phyloP scores from a whole-genome alignment of 2,797 vertebrate genomes.

The Meriones psammophilus region DNA sequence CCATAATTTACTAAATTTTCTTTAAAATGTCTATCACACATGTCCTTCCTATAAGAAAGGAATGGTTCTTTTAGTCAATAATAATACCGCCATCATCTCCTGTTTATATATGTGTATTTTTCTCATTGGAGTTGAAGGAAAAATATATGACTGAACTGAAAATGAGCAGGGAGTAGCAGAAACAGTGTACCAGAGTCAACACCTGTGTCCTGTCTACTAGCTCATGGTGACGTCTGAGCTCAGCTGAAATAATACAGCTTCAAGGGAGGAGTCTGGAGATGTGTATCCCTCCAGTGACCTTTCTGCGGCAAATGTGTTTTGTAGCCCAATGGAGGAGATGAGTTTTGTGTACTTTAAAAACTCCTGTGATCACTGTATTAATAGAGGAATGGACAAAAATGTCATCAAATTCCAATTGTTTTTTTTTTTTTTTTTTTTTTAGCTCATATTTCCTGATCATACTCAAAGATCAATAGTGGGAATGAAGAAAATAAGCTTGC shows the following conservation, averaged over 20 bases:
- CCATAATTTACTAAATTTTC: not conserved
- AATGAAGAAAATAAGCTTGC: not conserved
- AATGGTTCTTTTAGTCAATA: not conserved
- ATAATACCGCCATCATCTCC: not conserved
- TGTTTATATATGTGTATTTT: not conserved
- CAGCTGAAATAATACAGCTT: constrained; percentile 65
- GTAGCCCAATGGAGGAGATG: not conserved
- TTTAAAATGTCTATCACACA: not conserved
- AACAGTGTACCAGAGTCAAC: not conserved
- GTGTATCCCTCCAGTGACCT: not conserved
- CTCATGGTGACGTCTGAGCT: not conserved
- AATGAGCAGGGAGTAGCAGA: not conserved
- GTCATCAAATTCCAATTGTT: not conserved
- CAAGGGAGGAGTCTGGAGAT: not conserved
- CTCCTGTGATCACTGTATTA: not conserved
- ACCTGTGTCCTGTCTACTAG: not conserved
- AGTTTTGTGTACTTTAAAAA: constrained; percentile 3
- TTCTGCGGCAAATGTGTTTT: not conserved
- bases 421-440: not conserved
- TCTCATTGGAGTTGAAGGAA: not conserved
- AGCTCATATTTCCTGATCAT: not conserved
- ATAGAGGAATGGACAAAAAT: not conserved
- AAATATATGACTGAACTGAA: not conserved
- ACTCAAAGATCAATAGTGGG: not conserved
- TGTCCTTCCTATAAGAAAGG: not conserved